phyloP scores from a whole-genome alignment of 2,888 invertebrate species.

The Panorpa germanica region DNA sequence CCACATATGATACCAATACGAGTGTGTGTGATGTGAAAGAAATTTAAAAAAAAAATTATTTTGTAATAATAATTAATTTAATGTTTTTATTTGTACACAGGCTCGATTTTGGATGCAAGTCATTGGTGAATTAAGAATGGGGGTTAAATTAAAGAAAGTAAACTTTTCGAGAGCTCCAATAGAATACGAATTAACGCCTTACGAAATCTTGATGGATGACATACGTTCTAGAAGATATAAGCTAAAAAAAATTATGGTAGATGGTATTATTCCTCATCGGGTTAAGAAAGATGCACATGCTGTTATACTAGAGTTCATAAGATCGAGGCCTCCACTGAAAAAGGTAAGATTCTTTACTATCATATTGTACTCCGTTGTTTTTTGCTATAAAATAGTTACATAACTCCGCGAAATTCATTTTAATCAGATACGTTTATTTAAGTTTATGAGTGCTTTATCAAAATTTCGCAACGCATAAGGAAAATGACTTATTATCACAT shows the following conservation, averaged over 20 bases:
- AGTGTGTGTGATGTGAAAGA: too few species aligned
- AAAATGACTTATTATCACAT: background rate
- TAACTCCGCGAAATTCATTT: too few species aligned
- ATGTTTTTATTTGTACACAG: constrained; percentile 27
- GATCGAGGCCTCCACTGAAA: constrained; percentile 82
- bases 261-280: constrained; percentile 61
- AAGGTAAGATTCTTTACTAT: constrained; percentile 57
- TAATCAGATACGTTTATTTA: too few species aligned
- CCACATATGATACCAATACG: too few species aligned
- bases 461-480: background rate
- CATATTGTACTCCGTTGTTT: too few species aligned
- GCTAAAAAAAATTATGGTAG: constrained; percentile 67
- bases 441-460: too few species aligned
- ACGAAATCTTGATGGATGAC: constrained; percentile 93
- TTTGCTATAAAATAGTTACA: too few species aligned
- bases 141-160: constrained; percentile 84
- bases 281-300: constrained; percentile 91
- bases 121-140: constrained; percentile 76
- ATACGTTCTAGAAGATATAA: constrained; percentile 73
- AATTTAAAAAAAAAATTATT: constrained; percentile 8
- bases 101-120: constrained; percentile 93
- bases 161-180: constrained; percentile 57
- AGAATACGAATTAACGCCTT: constrained; percentile 88
- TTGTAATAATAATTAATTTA: constrained; percentile 3
- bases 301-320: constrained; percentile 89